Base-by-base conservation (phyloP, 2,888 invertebrate species). In the Cantharis nigra region DNA sequence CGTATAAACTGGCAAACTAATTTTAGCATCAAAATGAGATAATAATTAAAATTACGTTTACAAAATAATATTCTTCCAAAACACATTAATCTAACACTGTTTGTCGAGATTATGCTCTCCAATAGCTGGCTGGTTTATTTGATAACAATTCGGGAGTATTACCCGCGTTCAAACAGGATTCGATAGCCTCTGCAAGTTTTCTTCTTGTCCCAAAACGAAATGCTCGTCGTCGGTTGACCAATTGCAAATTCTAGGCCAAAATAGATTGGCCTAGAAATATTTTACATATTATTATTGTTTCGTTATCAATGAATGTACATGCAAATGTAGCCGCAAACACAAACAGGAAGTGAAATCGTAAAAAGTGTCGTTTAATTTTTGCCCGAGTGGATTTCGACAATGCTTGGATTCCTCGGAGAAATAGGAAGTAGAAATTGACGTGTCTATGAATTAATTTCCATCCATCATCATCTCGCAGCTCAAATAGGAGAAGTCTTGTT, bases 11-110 rank as follows among this genome's bases (percentile, higher is more conserved):
- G 16, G 71, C 64, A 74, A 69, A 74, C 77, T 77, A 77, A 77
- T 77, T 77, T 77, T 77, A 74, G 74, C 74, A 71, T 77, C 69
- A 71, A 62, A 14, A 64, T 70, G 71, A 77, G 69, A 77, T 77
- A 73, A 71, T 77, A 77, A 77, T 77, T 77, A 69, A 74, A 69
- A 33, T 30, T 63, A 70, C 76, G 63, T 69, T 75, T 72, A 72
- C 23, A 67, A 67, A 67, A 67, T 67, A 23, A 67, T 67, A 18
- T 67, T 67, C 23, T 67, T 23, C 26, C 65, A 18, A n/a, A 67
- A 67, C 26, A 23, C 26, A 26, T 67, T n/a, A 67, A 23, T 67
- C 65, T 49, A 49, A n/a, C n/a, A 9, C n/a, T 49, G 49, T 49
- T 49, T 49, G 49, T 49, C 49, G 49, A 49, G 49, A 49, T 49